These are phyloP conservation scores for Esperia sulphurella DNA, from an alignment of 2,888 invertebrate genomes.

Conservation along the genomic window DNA sequence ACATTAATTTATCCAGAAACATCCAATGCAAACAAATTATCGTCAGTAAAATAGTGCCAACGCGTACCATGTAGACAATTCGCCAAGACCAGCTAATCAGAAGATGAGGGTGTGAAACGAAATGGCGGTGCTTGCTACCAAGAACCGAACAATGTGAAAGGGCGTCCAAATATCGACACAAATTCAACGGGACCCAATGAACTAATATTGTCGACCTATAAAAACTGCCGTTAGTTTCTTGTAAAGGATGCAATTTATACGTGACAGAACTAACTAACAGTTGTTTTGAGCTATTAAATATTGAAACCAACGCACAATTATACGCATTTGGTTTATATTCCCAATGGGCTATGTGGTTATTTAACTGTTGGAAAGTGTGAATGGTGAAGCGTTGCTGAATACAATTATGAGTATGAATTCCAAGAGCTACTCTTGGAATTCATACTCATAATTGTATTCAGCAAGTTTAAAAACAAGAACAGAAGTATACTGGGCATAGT, in stretches of 20 bases:
- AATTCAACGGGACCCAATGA: slow-evolving; percentile 30
- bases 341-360: slow-evolving; percentile 42
- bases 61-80: slow-evolving; percentile 10
- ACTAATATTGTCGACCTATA: slow-evolving; percentile 37
- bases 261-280: slow-evolving; percentile 47
- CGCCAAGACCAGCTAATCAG: not conserved
- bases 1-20: not conserved
- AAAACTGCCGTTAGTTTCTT: slow-evolving; percentile 50
- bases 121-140: slow-evolving; percentile 9
- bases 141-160: slow-evolving; percentile 30
- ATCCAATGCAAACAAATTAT: not conserved
- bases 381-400: too few species aligned
- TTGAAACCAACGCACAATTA: slow-evolving; percentile 39
- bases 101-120: slow-evolving; percentile 8
- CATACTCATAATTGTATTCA: not conserved
- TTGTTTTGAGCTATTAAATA: slow-evolving; percentile 34
- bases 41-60: slow-evolving; percentile 5
- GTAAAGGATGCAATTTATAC: slow-evolving; percentile 55
- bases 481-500: too few species aligned
- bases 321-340: slow-evolving; percentile 43
- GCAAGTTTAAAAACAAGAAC: too few species aligned
- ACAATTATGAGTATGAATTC: not conserved
- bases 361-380: slow-evolving; percentile 55
- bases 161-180: slow-evolving; percentile 43
- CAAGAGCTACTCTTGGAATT: too few species aligned